Conservation (phyloP, 2,888 invertebrate species). For the Drosophila sordidula region DNA sequence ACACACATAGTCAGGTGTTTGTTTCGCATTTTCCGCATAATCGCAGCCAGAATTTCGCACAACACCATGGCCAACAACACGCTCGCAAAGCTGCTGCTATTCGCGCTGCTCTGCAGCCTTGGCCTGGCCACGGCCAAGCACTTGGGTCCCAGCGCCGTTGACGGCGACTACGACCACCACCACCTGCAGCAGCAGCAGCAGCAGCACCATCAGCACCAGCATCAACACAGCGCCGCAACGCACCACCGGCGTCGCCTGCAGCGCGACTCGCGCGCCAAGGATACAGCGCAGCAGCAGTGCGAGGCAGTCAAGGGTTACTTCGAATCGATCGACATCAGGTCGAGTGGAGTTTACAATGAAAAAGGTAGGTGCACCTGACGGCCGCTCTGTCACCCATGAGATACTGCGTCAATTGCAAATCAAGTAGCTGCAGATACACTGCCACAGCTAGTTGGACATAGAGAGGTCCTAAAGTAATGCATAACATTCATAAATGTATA, state of each 20-base stretch:
- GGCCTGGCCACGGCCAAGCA: conserved; percentile 66
- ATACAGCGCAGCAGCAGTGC: conserved; percentile 75
- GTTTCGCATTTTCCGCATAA: conserved; percentile 29
- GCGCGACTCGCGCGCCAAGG: conserved; percentile 77
- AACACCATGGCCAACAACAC: conserved; percentile 52
- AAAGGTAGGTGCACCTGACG: conserved; percentile 73
- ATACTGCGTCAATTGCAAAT: background rate
- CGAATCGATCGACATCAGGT: conserved; percentile 83
- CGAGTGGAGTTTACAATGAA: conserved; percentile 80
- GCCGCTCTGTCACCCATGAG: conserved; percentile 4
- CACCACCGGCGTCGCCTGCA: conserved; percentile 77
- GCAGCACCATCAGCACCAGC: conserved; percentile 55
- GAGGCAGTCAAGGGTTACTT: conserved; percentile 81
- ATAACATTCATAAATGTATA: no score
- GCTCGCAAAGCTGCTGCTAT: conserved; percentile 49
- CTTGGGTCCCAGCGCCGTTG: conserved; percentile 33
- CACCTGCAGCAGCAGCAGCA: conserved; percentile 41
- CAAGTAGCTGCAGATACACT: background rate
- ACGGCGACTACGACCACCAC: conserved; percentile 40
- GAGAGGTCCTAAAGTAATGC: no score
- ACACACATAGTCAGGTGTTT: conserved; percentile 19
- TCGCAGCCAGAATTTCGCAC: conserved; percentile 42
- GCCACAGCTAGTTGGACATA: no score
- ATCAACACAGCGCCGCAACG: conserved; percentile 67
- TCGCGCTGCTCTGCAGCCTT: conserved; percentile 50